A percentile compares a stretch with the other conserved stretches of the same genome.
Evolutionary conservation across 2,797 vertebrate species (phyloP).

Genomic region (Lepidocolaptes lacrymiger): DNA sequence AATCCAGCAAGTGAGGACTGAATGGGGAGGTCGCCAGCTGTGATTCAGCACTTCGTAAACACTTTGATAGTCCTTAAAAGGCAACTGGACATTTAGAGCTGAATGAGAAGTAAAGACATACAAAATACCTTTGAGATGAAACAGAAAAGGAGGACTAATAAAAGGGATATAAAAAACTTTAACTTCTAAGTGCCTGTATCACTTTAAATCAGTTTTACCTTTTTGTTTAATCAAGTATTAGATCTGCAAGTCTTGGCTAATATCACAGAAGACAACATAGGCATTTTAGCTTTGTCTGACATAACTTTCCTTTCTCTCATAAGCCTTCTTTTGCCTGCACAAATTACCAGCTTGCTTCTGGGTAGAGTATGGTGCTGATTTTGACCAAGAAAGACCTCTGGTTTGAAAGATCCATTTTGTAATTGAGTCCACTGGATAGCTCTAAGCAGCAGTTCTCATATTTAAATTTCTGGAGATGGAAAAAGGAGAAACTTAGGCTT

Average conservation of each 20-base stretch:
- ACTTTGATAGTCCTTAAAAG: background rate
- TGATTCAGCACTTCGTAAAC: background rate
- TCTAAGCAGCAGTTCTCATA: background rate
- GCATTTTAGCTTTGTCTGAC: background rate
- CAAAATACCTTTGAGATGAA: background rate
- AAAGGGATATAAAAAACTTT: background rate
- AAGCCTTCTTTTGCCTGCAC: background rate
- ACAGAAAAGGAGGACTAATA: background rate
- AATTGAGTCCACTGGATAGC: background rate
- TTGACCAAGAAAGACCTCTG: background rate
- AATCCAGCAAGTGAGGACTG: background rate
- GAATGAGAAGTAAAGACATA: background rate
- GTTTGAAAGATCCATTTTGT: background rate
- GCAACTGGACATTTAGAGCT: background rate
- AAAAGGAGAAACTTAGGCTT: background rate
- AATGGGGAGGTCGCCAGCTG: background rate
- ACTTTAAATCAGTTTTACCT: background rate
- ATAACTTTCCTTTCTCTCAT: background rate
- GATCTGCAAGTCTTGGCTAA: background rate
- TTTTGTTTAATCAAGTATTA: background rate
- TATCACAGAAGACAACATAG: background rate
- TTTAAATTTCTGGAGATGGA: background rate
- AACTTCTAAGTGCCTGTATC: background rate
- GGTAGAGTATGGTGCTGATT: background rate
- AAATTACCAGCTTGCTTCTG: background rate